Conservation (phyloP, 2,113 vertebrate genomes). For the Lycaon pictus region DNA sequence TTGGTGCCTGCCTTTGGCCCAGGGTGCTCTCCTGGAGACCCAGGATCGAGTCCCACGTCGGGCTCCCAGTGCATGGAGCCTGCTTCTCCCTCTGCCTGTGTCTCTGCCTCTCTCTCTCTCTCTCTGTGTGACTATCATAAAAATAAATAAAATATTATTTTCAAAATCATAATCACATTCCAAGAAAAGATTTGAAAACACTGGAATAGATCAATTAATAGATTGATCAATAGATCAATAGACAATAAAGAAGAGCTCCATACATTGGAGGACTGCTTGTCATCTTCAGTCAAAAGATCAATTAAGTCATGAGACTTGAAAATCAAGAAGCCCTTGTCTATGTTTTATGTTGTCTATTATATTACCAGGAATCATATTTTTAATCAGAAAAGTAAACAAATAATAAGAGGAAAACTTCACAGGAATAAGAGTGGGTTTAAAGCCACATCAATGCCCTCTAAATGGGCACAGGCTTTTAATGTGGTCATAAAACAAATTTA, state of each 20-base stretch:
- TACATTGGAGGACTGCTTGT: neutral
- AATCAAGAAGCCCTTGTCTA: neutral
- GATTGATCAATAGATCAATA: too few relatives aligned
- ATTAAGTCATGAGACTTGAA: neutral
- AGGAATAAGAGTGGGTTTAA: neutral
- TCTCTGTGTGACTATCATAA: too few relatives aligned
- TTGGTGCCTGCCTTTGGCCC: too few relatives aligned
- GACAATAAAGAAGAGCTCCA: neutral
- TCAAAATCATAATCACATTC: slow-evolving; percentile 6
- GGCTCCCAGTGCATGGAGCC: too few relatives aligned
- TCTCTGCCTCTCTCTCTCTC: too few relatives aligned
- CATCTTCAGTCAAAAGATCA: neutral
- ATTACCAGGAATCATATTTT: neutral
- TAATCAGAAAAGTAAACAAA: neutral
- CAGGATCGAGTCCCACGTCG: too few relatives aligned
- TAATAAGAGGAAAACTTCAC: neutral
- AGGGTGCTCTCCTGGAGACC: too few relatives aligned
- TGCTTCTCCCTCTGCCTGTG: too few relatives aligned
- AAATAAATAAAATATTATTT: neutral
- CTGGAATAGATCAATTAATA: neutral
- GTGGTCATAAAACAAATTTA: neutral
- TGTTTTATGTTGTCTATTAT: neutral
- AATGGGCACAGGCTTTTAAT: neutral
- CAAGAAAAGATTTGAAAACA: slow-evolving; percentile 9
- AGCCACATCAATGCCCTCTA: neutral